Conservation (phyloP, 2,113 vertebrate genomes). For the Scatophagus argus region DNA sequence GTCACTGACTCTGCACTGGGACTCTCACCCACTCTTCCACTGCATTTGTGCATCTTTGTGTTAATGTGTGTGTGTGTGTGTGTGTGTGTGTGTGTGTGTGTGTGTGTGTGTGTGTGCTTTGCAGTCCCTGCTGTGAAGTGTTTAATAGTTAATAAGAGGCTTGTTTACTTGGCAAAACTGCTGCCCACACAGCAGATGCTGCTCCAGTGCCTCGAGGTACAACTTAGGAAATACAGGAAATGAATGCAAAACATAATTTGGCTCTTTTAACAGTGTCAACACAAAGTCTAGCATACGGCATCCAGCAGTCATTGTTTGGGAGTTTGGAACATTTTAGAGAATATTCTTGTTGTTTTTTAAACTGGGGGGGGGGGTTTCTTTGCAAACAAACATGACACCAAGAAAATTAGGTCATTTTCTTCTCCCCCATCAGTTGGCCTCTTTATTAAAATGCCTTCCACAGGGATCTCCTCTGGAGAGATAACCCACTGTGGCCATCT, state of each 20-base stretch:
- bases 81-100: conserved; percentile 25
- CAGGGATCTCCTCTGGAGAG: not conserved
- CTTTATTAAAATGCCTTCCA: not conserved
- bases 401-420: too few species aligned
- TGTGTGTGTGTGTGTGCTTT: conserved; percentile 31
- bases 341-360: not conserved
- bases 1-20: conserved; percentile 66
- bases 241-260: conserved; percentile 24
- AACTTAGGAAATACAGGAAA: conserved; percentile 57
- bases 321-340: not conserved
- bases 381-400: too few species aligned
- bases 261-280: conserved; percentile 24
- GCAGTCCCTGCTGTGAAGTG: conserved; percentile 51
- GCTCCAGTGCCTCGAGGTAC: conserved; percentile 60
- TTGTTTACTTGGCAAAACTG: conserved; percentile 74
- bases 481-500: not conserved
- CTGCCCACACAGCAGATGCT: conserved; percentile 71
- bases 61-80: conserved; percentile 25
- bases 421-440: not conserved
- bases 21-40: conserved; percentile 35
- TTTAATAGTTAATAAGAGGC: conserved; percentile 79
- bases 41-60: conserved; percentile 56
- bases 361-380: too few species aligned
- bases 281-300: conserved; percentile 13
- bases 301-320: not conserved